Percentiles rank a stretch among this genome's conserved stretches.
Conservation (phyloP, 2,113 vertebrate genomes). For the Tretioscincus oriximinensis region DNA sequence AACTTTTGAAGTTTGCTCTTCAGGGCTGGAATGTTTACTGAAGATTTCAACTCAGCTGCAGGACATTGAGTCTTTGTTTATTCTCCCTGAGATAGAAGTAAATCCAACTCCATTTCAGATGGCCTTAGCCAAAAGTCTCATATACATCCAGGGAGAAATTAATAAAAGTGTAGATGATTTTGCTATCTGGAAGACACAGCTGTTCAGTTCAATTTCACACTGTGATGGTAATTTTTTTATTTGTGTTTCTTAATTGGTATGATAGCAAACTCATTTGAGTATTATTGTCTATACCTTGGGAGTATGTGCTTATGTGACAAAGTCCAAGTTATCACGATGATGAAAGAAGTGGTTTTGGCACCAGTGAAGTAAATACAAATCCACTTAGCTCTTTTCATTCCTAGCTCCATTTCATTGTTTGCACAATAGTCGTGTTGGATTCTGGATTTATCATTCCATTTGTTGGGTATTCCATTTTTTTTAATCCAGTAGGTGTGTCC, state of each 20-base stretch:
- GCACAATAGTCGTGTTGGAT: too few species aligned
- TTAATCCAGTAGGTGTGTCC: too few species aligned
- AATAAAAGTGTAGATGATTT: slow-evolving; percentile 77
- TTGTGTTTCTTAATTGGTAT: background rate
- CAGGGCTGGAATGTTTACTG: slow-evolving; percentile 76
- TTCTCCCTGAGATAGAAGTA: slow-evolving; percentile 58
- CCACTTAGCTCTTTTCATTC: too few species aligned
- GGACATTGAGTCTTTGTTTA: slow-evolving; percentile 80
- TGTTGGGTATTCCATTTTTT: too few species aligned
- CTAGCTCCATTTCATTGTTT: too few species aligned
- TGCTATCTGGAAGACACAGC: slow-evolving; percentile 82
- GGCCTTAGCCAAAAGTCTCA: slow-evolving; percentile 77
- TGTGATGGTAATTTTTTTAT: slow-evolving; percentile 62
- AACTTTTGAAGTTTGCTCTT: slow-evolving; percentile 81
- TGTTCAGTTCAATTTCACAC: slow-evolving; percentile 68
- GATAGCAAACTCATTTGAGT: background rate
- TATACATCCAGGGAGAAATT: slow-evolving; percentile 80
- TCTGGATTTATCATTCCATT: too few species aligned
- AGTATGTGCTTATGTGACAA: background rate
- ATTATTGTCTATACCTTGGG: background rate
- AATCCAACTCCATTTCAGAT: slow-evolving; percentile 64
- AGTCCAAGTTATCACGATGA: too few species aligned
- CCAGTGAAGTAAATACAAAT: too few species aligned
- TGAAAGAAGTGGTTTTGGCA: too few species aligned
- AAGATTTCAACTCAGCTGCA: slow-evolving; percentile 76